These are phyloP conservation scores for Chlorops oryzae DNA, from an alignment of 1,140 invertebrate species.

Conservation along the genomic window DNA sequence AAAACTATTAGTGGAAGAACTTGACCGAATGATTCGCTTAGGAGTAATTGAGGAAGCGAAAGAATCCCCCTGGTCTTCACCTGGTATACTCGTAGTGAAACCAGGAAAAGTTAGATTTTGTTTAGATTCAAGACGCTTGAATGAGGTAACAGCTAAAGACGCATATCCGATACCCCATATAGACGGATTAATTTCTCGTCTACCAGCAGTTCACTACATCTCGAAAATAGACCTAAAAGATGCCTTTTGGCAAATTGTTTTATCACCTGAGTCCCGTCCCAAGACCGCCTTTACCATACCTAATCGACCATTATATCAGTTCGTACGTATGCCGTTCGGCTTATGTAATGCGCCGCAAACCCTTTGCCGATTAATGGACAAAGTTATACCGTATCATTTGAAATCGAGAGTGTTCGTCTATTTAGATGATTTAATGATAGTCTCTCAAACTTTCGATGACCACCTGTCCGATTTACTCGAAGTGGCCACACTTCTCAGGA, in stretches of 20 bases:
- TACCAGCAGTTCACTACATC: not conserved
- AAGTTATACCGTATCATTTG: constrained; percentile 5
- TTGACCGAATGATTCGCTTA: no score
- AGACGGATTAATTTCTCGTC: not conserved
- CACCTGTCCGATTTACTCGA: not conserved
- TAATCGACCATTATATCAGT: not conserved
- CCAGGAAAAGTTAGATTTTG: not conserved
- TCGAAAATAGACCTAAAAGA: no score
- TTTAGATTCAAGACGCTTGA: not conserved
- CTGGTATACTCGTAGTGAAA: no score
- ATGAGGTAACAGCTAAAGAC: not conserved
- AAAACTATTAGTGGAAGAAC: no score
- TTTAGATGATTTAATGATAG: constrained; percentile 8
- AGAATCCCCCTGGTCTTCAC: no score
- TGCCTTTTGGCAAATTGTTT: no score
- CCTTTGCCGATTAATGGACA: constrained; percentile 6
- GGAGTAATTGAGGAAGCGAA: no score
- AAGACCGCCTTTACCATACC: not conserved
- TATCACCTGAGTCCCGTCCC: no score
- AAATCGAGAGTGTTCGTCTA: constrained; percentile 10
- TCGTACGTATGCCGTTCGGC: not conserved
- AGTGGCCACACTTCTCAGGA: not conserved
- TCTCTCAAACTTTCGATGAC: not conserved
- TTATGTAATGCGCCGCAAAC: not conserved
- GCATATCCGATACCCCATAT: no score